Conservation (phyloP, 2,888 invertebrate species). For the Tetanocera ferruginea region DNA sequence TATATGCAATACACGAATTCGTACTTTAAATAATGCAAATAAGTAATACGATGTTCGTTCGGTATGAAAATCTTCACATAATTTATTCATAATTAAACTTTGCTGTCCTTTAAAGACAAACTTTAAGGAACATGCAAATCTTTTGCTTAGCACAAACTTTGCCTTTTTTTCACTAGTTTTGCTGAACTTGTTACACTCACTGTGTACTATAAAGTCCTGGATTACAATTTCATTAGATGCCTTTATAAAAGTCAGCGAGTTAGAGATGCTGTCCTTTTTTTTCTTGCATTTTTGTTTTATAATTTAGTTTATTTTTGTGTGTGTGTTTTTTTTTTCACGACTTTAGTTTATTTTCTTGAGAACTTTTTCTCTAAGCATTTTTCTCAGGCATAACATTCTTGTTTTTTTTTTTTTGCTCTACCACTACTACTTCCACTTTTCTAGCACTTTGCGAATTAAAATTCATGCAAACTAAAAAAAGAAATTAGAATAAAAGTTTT, state of each 20-base stretch:
- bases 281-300: neutral
- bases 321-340: neutral
- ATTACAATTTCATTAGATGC: conserved; percentile 27
- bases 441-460: conserved; percentile 15
- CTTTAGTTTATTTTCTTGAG: no score
- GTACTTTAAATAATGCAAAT: no score
- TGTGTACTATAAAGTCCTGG: neutral
- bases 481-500: neutral
- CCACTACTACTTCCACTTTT: neutral
- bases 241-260: neutral
- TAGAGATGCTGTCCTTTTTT: neutral
- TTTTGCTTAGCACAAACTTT: no score
- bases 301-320: neutral
- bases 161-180: no score
- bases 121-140: no score
- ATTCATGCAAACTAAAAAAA: neutral
- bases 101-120: no score
- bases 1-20: no score
- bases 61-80: no score
- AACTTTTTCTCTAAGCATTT: no score
- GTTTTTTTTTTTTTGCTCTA: neutral
- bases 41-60: no score
- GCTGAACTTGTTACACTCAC: no score
- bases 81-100: no score
- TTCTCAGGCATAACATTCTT: neutral